phyloP scores from a whole-genome alignment of 2,888 invertebrate genomes.

The Andrena minutula region DNA sequence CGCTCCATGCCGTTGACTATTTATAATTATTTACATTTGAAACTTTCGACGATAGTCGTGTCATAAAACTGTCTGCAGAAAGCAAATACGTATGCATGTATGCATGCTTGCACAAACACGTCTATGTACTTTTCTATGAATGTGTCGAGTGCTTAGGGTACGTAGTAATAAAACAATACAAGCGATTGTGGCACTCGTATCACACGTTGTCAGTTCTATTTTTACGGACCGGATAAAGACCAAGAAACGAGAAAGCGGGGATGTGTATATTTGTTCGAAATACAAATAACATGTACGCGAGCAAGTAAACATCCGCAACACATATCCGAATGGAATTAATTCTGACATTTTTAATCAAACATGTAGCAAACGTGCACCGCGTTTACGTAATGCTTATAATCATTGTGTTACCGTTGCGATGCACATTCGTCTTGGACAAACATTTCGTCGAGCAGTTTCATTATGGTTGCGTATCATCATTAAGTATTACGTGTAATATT shows the following conservation, averaged over 20 bases:
- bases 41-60: too few relatives aligned
- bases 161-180: constrained; percentile 8
- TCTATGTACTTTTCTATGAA: neutral
- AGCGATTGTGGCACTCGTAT: constrained; percentile 28
- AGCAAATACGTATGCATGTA: neutral
- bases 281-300: neutral
- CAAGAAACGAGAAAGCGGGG: constrained; percentile 15
- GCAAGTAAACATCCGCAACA: neutral
- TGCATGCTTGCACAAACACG: neutral
- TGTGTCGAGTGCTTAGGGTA: neutral
- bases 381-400: neutral
- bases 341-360: too few relatives aligned
- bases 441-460: too few relatives aligned
- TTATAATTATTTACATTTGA: too few relatives aligned
- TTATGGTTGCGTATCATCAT: too few relatives aligned
- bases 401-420: too few relatives aligned
- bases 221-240: constrained; percentile 36
- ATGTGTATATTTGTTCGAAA: constrained; percentile 19
- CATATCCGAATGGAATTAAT: neutral
- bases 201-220: constrained; percentile 47
- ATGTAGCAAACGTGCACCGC: neutral
- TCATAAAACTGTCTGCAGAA: too few relatives aligned
- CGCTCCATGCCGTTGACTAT: too few relatives aligned
- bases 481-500: too few relatives aligned
- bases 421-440: too few relatives aligned